Conservation (phyloP, 2,888 invertebrate species). For the Dromius quadrimaculatus region DNA sequence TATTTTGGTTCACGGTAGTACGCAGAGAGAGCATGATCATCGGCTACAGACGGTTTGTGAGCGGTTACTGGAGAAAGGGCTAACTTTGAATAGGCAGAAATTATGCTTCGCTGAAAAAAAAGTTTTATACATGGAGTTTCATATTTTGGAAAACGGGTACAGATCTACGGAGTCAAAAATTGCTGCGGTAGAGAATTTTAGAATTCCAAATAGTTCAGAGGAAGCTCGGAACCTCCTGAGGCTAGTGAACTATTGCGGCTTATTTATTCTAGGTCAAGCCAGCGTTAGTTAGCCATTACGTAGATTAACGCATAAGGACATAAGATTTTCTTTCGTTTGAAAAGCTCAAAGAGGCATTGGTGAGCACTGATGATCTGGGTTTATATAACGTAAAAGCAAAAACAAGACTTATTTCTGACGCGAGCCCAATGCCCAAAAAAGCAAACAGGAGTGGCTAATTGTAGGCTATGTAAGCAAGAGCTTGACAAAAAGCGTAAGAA, state of each 20-base stretch:
- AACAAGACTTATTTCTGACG: neutral
- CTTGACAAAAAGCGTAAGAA: neutral
- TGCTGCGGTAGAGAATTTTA: neutral
- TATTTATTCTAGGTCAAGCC: neutral
- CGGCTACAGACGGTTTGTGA: conserved; percentile 51
- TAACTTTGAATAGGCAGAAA: neutral
- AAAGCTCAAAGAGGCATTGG: neutral
- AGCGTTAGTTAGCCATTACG: neutral
- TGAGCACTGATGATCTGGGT: neutral
- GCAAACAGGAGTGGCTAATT: neutral
- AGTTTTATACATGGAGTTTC: neutral
- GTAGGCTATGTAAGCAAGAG: neutral
- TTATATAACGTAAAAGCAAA: neutral
- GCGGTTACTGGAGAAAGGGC: neutral
- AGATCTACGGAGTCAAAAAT: neutral
- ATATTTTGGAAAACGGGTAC: neutral
- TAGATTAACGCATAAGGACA: neutral
- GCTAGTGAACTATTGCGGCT: neutral
- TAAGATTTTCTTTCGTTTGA: neutral
- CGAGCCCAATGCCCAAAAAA: neutral
- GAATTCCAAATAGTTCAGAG: neutral
- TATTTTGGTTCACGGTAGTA: neutral
- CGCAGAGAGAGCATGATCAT: neutral
- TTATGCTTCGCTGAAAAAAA: neutral
- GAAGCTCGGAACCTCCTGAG: neutral